Percentiles rank a stretch among this genome's conserved stretches.
phyloP scores from a whole-genome alignment of 2,888 invertebrate genomes.

The Suillia variegata region DNA sequence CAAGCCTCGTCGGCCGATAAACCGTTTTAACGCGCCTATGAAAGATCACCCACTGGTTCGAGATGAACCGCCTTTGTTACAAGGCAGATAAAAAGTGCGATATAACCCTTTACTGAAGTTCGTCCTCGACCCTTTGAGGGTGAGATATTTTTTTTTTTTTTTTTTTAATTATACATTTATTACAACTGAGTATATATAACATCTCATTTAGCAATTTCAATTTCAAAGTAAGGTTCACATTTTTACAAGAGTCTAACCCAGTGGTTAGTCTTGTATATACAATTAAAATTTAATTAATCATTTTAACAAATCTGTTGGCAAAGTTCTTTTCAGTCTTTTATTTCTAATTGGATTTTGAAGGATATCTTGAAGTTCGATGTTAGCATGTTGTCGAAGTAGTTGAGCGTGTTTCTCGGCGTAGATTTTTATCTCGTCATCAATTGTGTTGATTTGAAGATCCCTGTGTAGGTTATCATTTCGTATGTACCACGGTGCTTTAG shows the following conservation, averaged over 20 bases:
- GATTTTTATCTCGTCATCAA: no score
- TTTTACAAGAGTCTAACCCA: slow-evolving; percentile 21
- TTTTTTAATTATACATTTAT: no score
- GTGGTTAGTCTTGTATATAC: slow-evolving; percentile 23
- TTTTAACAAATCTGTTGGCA: slow-evolving; percentile 14
- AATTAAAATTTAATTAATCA: no score
- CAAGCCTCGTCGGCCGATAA: slow-evolving; percentile 20
- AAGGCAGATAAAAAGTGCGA: slow-evolving; percentile 1
- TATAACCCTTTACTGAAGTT: slow-evolving; percentile 11
- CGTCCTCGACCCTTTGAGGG: slow-evolving; percentile 7
- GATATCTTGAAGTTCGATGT: no score
- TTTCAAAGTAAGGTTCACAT: background rate
- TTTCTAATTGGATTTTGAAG: slow-evolving; percentile 22
- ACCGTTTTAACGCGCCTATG: slow-evolving; percentile 11
- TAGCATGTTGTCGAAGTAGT: no score
- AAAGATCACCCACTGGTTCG: slow-evolving; percentile 20
- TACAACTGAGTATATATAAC: no score
- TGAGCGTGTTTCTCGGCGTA: no score
- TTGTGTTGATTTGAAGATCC: no score
- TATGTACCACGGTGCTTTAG: no score
- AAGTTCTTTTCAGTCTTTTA: slow-evolving; percentile 11
- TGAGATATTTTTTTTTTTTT: no score
- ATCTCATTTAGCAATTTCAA: no score
- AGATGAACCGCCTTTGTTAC: slow-evolving; percentile 26
- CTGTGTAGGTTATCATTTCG: no score